Evolutionary conservation across 1,140 invertebrate genomes (phyloP).

Genomic region (Hylyphantes graminicola): DNA sequence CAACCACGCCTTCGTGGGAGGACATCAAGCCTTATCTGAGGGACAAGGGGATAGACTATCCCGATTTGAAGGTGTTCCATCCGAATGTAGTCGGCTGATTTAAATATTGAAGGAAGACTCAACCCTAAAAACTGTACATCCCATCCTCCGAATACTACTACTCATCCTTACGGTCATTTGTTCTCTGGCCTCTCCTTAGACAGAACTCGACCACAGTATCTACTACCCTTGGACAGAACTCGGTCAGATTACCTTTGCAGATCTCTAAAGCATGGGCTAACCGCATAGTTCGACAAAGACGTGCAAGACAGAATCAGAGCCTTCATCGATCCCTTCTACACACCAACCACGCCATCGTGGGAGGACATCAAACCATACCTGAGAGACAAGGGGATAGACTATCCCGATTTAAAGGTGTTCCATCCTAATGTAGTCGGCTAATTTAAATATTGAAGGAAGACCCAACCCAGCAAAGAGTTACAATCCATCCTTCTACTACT

Average conservation of each 20-base stretch:
- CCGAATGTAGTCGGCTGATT: slow-evolving; percentile 31
- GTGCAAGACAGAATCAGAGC: slow-evolving; percentile 40
- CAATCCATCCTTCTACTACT: too few species aligned
- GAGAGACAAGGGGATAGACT: slow-evolving; percentile 41
- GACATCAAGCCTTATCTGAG: slow-evolving; percentile 38
- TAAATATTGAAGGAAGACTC: too few species aligned
- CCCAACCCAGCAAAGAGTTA: too few species aligned
- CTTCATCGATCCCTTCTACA: slow-evolving; percentile 51
- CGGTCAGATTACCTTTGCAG: slow-evolving; percentile 43
- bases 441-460: too few species aligned
- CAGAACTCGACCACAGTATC: slow-evolving; percentile 17
- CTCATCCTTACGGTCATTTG: neutral
- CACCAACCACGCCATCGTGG: slow-evolving; percentile 26
- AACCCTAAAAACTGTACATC: too few species aligned
- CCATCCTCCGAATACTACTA: too few species aligned
- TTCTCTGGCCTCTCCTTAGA: neutral
- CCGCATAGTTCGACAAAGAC: slow-evolving; percentile 49
- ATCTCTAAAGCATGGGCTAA: slow-evolving; percentile 45
- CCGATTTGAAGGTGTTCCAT: slow-evolving; percentile 4
- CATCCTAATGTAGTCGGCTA: slow-evolving; percentile 39
- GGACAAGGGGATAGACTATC: slow-evolving; percentile 47
- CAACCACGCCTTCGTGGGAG: slow-evolving; percentile 33
- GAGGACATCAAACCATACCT: slow-evolving; percentile 45
- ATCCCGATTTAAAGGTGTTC: slow-evolving; percentile 4
- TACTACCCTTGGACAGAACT: slow-evolving; percentile 55